phyloP scores from a whole-genome alignment of 1,140 invertebrate species.

The Battus philenor region DNA sequence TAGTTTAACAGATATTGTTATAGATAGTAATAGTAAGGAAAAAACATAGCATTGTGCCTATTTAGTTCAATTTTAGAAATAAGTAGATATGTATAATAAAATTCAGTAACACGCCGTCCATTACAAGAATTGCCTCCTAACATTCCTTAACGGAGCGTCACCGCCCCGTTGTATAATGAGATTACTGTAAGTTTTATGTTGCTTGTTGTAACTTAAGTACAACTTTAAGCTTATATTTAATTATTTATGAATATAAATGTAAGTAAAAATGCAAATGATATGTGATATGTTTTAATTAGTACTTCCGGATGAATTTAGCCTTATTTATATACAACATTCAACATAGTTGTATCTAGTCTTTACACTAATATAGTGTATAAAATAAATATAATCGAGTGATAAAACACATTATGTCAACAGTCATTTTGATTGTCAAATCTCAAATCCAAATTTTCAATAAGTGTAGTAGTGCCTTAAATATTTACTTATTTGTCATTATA shows the following conservation, averaged over 20 bases:
- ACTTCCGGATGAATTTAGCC: constrained; percentile 49
- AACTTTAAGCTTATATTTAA: constrained; percentile 17
- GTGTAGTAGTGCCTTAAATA: no score
- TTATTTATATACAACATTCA: constrained; percentile 42
- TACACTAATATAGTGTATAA: constrained; percentile 74
- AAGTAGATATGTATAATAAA: constrained; percentile 35
- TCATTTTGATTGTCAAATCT: no score
- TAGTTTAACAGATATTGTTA: constrained; percentile 64
- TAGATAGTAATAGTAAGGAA: constrained; percentile 60
- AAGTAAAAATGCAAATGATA: constrained; percentile 30
- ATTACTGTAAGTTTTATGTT: constrained; percentile 11
- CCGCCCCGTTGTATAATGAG: constrained; percentile 4
- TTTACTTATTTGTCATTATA: no score
- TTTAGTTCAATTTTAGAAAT: constrained; percentile 46
- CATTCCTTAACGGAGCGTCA: constrained; percentile 3
- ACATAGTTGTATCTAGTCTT: constrained; percentile 50
- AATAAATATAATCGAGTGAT: constrained; percentile 39
- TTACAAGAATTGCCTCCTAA: constrained; percentile 14
- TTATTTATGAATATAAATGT: constrained; percentile 19
- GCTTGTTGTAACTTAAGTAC: constrained; percentile 15
- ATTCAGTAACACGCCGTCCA: constrained; percentile 40
- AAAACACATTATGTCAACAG: constrained; percentile 1
- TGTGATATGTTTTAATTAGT: constrained; percentile 69
- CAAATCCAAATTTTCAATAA: no score
- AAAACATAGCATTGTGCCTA: constrained; percentile 53